Conservation (phyloP, 2,113 vertebrate species). For the Grammomys dolichurus region DNA sequence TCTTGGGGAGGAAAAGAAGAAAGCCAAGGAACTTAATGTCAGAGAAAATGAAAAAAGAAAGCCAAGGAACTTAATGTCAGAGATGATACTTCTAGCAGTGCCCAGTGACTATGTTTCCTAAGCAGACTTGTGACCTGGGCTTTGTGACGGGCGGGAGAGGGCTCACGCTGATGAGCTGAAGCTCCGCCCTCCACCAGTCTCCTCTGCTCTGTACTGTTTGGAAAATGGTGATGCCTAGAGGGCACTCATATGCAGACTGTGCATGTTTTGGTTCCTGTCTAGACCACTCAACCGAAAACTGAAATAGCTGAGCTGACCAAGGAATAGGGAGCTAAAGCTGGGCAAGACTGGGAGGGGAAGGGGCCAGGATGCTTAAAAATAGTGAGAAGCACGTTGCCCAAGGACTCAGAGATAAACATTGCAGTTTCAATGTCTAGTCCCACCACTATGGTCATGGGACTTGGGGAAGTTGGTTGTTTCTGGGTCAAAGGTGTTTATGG, state of each 20-base stretch:
- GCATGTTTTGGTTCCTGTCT: slow-evolving; percentile 74
- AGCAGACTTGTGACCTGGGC: accelerated
- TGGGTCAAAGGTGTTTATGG: slow-evolving; percentile 10
- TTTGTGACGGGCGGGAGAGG: neutral
- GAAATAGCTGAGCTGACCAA: slow-evolving; percentile 75
- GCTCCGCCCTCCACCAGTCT: neutral
- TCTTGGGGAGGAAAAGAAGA: neutral
- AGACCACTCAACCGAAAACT: slow-evolving; percentile 71
- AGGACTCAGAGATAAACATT: slow-evolving; percentile 41
- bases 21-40: neutral
- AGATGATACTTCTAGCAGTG: neutral
- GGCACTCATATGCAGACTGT: slow-evolving; percentile 28
- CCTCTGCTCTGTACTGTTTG: neutral
- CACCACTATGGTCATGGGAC: slow-evolving; percentile 23
- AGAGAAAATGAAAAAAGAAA: neutral
- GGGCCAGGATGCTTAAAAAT: slow-evolving; percentile 72
- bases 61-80: neutral
- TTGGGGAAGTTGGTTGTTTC: neutral
- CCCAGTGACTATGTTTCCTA: neutral
- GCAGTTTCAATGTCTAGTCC: slow-evolving; percentile 53
- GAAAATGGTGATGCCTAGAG: slow-evolving; percentile 35
- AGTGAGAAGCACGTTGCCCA: slow-evolving; percentile 68
- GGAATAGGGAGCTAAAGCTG: slow-evolving; percentile 16
- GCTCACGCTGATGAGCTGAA: neutral
- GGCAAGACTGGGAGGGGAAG: slow-evolving; percentile 17